Percentiles rank a stretch among this genome's conserved stretches.
Conservation (phyloP, 2,797 vertebrate genomes). For the Tenualosa ilisha region DNA sequence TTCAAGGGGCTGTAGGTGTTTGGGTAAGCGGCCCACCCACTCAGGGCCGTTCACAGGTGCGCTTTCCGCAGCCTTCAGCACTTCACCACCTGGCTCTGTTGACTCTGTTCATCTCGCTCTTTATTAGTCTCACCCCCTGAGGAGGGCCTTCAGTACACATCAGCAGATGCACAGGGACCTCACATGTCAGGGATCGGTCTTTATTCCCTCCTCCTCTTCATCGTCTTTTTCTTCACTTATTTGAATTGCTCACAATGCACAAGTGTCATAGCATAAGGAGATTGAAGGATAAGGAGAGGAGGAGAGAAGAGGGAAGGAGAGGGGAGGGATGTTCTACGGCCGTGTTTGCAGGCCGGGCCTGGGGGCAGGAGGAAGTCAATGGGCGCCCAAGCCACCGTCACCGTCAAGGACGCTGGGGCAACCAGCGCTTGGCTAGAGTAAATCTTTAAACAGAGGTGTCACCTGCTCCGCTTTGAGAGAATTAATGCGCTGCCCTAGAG, state of each 20-base stretch:
- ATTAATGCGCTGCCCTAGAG: constrained; percentile 64
- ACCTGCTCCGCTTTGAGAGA: constrained; percentile 64
- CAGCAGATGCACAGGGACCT: constrained; percentile 46
- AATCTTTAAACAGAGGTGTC: constrained; percentile 75
- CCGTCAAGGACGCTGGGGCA: constrained; percentile 58
- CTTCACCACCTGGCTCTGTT: constrained; percentile 46
- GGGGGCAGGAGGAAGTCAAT: neutral
- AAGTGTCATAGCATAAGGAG: neutral
- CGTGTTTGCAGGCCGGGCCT: neutral
- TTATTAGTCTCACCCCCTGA: constrained; percentile 43
- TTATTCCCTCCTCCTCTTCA: no score
- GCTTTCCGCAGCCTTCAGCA: constrained; percentile 51
- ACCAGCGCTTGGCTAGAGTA: constrained; percentile 51
- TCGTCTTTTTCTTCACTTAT: no score
- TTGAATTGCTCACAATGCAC: constrained; percentile 38
- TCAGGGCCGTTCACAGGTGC: constrained; percentile 53
- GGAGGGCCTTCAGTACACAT: constrained; percentile 50
- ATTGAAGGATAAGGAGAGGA: neutral
- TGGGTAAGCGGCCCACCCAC: constrained; percentile 24
- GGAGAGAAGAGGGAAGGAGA: neutral
- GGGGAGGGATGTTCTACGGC: constrained; percentile 6
- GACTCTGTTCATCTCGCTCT: constrained; percentile 40
- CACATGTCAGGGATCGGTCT: constrained; percentile 33
- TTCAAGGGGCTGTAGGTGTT: neutral
- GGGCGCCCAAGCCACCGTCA: constrained; percentile 32